Percentiles rank a stretch among this genome's conserved stretches.
phyloP scores from a whole-genome alignment of 2,113 vertebrate species.

The Oplegnathus fasciatus region DNA sequence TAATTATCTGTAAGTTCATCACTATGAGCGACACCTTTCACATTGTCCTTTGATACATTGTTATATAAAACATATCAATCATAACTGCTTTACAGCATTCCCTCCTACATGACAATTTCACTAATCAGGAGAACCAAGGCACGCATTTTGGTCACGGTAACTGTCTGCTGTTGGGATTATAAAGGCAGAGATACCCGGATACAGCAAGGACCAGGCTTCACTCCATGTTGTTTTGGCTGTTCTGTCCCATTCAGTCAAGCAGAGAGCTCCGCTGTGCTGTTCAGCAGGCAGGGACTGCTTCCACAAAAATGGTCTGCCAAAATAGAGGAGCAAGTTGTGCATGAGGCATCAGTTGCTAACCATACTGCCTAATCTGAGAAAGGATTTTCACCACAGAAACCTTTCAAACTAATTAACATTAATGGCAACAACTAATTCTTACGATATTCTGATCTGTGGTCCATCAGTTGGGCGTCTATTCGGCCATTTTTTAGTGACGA shows the following conservation, averaged over 20 bases:
- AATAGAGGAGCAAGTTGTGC: background rate
- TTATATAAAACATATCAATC: too few species aligned
- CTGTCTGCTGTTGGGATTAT: background rate
- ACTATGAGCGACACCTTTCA: too few species aligned
- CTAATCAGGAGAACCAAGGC: background rate
- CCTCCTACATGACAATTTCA: too few species aligned
- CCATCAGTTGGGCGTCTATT: background rate
- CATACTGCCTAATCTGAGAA: background rate
- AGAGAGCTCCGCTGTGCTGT: background rate
- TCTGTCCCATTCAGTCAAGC: background rate
- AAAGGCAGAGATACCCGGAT: background rate
- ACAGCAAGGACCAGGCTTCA: background rate
- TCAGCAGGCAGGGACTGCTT: background rate
- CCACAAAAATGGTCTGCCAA: background rate
- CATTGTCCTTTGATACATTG: too few species aligned
- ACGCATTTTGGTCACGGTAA: background rate
- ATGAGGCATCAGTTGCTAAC: background rate
- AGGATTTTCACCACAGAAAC: background rate
- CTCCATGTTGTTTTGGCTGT: background rate
- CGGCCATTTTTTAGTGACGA: background rate
- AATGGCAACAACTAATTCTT: background rate
- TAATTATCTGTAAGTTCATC: too few species aligned
- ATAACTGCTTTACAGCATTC: too few species aligned
- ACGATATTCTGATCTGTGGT: background rate
- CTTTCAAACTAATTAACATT: background rate